Evolutionary conservation across 23 tunicate genomes (phyloP).

Genomic region (Styela clava): DNA sequence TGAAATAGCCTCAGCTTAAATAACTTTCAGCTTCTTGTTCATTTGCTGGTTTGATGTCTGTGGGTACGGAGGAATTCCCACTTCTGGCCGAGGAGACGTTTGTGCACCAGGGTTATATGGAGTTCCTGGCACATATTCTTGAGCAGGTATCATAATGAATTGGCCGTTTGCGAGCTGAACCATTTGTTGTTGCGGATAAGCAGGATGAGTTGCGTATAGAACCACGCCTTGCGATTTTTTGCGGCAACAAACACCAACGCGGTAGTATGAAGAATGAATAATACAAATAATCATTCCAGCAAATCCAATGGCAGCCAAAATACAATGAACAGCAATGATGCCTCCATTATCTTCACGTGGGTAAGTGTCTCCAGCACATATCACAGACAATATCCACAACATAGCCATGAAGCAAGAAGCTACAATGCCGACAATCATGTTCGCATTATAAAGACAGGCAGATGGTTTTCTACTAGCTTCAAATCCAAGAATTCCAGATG

Average conservation of each 20-base stretch:
- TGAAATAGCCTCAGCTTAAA: too few relatives aligned
- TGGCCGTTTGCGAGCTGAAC: constrained; percentile 12
- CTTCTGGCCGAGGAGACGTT: too few relatives aligned
- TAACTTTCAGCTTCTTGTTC: too few relatives aligned
- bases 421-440: neutral
- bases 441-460: neutral
- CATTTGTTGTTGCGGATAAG: neutral
- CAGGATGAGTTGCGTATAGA: neutral
- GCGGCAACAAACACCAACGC: neutral
- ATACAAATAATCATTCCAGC: neutral
- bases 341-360: neutral
- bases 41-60: too few relatives aligned
- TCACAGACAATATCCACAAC: neutral
- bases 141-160: neutral
- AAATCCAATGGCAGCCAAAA: neutral
- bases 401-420: neutral
- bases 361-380: too few relatives aligned
- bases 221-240: neutral
- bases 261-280: neutral
- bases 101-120: too few relatives aligned
- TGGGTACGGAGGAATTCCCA: too few relatives aligned
- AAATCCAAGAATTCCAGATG: neutral
- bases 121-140: too few relatives aligned
- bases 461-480: neutral
- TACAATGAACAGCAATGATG: neutral